Percentiles rank a stretch among this genome's conserved stretches.
phyloP scores from a whole-genome alignment of 2,797 vertebrate species.

The Potorous gilbertii region DNA sequence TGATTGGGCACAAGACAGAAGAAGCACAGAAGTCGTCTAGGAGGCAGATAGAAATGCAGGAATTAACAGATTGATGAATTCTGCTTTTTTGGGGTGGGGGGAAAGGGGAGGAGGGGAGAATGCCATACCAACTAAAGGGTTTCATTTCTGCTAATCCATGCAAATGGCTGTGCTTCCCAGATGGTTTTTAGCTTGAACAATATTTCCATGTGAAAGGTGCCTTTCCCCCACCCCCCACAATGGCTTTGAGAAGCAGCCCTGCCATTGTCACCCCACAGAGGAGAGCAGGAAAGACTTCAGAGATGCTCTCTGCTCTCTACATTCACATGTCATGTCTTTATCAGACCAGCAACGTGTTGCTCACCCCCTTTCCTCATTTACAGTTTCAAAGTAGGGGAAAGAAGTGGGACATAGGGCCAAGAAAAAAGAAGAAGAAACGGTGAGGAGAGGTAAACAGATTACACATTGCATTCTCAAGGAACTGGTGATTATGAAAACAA shows the following conservation, averaged over 20 bases:
- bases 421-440: constrained; percentile 59
- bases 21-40: constrained; percentile 65
- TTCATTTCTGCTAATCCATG: constrained; percentile 71
- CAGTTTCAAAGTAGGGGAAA: constrained; percentile 41
- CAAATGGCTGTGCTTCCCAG: constrained; percentile 78
- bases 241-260: background rate
- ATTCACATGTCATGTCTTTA: constrained; percentile 37
- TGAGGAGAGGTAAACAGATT: constrained; percentile 46
- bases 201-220: constrained; percentile 79
- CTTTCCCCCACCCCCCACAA: background rate
- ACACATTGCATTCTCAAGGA: background rate
- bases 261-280: constrained; percentile 37
- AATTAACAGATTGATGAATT: constrained; percentile 56
- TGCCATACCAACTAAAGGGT: constrained; percentile 53
- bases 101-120: background rate
- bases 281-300: constrained; percentile 43
- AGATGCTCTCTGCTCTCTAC: constrained; percentile 69
- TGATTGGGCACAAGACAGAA: constrained; percentile 26
- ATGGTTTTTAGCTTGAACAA: constrained; percentile 79
- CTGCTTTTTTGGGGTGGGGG: background rate
- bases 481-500: background rate
- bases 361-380: constrained; percentile 15
- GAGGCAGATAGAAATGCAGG: constrained; percentile 55
- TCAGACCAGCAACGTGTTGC: constrained; percentile 61
- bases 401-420: constrained; percentile 63